Percentiles rank a stretch among this genome's conserved stretches.
These are phyloP conservation scores for Tipula vernalis DNA, from an alignment of 2,888 invertebrate genomes.

Conservation along the genomic window DNA sequence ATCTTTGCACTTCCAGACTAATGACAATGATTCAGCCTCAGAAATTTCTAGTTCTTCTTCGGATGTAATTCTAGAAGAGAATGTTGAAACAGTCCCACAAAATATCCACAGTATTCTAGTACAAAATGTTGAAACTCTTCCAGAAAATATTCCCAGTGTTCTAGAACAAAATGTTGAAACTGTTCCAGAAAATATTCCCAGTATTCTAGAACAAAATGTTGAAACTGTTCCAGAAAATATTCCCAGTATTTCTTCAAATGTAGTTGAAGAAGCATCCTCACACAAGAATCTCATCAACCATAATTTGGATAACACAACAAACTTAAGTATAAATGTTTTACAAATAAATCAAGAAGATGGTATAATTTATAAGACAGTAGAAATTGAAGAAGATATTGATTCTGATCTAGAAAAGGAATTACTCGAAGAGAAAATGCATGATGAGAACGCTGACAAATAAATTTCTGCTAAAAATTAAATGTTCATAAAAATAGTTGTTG, in stretches of 20 bases:
- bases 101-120: too few species aligned
- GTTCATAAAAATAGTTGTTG: neutral
- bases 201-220: too few species aligned
- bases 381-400: neutral
- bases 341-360: neutral
- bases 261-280: neutral
- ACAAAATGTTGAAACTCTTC: neutral
- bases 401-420: neutral
- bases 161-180: neutral
- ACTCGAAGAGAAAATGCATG: neutral
- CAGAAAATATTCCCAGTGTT: too few species aligned
- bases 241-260: neutral
- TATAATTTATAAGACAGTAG: neutral
- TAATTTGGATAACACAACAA: neutral
- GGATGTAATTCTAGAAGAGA: too few species aligned
- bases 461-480: neutral
- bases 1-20: neutral
- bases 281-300: neutral
- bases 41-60: too few species aligned
- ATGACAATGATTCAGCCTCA: neutral
- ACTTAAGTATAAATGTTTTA: neutral
- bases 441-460: neutral
- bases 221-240: neutral
- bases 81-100: neutral
- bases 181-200: neutral